Conservation (phyloP, 2,888 invertebrate genomes). For the Eupithecia pulchellata region DNA sequence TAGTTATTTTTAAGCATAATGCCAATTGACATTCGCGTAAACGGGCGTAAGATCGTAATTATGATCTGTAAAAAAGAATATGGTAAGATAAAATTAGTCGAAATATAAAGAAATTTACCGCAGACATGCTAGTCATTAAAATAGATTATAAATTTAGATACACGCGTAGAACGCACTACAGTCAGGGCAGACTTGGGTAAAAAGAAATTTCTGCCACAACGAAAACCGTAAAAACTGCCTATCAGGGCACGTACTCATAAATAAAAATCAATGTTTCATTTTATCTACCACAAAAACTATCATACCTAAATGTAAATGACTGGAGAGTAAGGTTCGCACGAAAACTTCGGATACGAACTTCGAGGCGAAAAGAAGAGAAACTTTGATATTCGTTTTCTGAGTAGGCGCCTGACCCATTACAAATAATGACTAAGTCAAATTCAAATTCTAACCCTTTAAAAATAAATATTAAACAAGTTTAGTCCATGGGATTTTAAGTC, state of each 20-base stretch:
- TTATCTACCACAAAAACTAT: too few relatives aligned
- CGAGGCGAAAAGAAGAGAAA: too few relatives aligned
- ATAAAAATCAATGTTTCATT: neutral
- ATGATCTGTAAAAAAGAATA: neutral
- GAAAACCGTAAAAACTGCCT: neutral
- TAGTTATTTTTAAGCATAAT: conserved; percentile 32
- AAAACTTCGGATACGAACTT: too few relatives aligned
- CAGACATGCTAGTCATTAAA: conserved; percentile 62
- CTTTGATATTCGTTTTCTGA: neutral
- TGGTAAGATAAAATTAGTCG: conserved; percentile 16
- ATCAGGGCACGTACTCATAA: neutral
- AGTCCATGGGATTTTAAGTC: conserved; percentile 23
- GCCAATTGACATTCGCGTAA: conserved; percentile 17
- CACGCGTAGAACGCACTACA: conserved; percentile 69
- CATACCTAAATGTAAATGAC: too few relatives aligned
- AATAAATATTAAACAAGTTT: neutral
- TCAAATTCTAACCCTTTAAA: neutral
- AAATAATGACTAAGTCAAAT: neutral
- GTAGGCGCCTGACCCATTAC: neutral
- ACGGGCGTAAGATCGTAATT: neutral
- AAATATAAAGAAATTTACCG: conserved; percentile 31
- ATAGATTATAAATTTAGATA: conserved; percentile 46
- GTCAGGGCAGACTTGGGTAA: conserved; percentile 44
- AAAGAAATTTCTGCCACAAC: conserved; percentile 19
- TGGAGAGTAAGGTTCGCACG: too few relatives aligned